A percentile compares a stretch with the other conserved stretches of the same genome.
phyloP scores from a whole-genome alignment of 2,113 vertebrate genomes.

The Hypomesus transpacificus region DNA sequence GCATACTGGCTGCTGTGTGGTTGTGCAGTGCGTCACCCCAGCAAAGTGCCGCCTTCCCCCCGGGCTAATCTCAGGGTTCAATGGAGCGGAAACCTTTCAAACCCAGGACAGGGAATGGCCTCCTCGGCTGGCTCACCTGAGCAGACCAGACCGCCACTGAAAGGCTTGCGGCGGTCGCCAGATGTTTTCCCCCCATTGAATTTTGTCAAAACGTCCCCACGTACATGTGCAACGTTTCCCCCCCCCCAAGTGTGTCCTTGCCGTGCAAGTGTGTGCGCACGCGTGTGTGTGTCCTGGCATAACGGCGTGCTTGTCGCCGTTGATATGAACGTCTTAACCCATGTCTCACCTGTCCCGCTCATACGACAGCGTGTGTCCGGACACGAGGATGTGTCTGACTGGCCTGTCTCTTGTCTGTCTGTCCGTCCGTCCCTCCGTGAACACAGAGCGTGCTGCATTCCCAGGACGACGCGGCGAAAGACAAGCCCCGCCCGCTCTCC shows the following conservation, averaged over 20 bases:
- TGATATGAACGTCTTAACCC: background rate
- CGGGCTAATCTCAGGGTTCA: constrained; percentile 1
- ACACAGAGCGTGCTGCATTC: constrained; percentile 77
- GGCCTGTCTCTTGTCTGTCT: constrained; percentile 15
- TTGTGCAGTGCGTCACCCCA: background rate
- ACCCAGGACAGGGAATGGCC: background rate
- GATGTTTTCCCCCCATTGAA: background rate
- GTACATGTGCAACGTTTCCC: background rate
- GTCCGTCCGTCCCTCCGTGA: constrained; percentile 21
- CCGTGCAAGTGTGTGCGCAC: background rate
- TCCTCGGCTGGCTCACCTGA: background rate
- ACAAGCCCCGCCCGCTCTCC: constrained; percentile 76
- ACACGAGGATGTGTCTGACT: background rate
- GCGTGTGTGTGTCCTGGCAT: background rate
- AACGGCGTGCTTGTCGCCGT: no score
- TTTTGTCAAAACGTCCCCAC: background rate
- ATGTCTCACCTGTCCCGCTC: background rate
- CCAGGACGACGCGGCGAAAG: constrained; percentile 80
- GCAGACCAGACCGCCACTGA: background rate
- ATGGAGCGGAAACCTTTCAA: background rate
- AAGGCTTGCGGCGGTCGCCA: background rate
- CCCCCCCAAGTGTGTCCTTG: background rate
- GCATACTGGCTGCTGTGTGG: constrained; percentile 6
- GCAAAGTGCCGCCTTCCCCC: background rate
- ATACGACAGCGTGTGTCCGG: background rate